Evolutionary conservation across 2,113 vertebrate species (phyloP).

Genomic region (Calonectris borealis): DNA sequence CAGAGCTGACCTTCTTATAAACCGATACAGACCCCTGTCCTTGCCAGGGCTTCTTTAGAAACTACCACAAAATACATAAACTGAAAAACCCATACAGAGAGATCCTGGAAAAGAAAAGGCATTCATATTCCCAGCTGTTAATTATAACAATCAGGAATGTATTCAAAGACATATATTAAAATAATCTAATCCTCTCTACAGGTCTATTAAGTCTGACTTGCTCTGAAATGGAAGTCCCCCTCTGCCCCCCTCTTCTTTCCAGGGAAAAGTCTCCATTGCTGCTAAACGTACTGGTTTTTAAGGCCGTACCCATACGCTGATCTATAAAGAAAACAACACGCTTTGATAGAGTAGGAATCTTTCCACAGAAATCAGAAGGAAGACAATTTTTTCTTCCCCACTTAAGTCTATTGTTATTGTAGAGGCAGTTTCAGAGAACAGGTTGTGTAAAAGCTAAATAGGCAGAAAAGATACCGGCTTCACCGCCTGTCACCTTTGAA

Average conservation of each 20-base stretch:
- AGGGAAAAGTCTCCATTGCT: background rate
- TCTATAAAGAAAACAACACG: background rate
- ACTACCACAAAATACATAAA: background rate
- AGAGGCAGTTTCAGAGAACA: background rate
- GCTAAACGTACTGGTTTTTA: background rate
- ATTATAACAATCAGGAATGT: background rate
- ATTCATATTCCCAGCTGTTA: background rate
- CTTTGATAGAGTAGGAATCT: slow-evolving; percentile 7
- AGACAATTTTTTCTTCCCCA: background rate
- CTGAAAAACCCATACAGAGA: background rate
- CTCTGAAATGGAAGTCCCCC: background rate
- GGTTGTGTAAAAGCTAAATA: background rate
- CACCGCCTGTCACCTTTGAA: background rate
- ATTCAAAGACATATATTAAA: background rate
- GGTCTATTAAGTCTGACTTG: background rate
- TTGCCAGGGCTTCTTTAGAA: background rate
- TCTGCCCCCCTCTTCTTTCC: background rate
- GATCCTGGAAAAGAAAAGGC: background rate
- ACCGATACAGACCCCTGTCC: background rate
- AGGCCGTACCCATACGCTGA: background rate
- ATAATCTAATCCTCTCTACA: background rate
- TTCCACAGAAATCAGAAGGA: background rate
- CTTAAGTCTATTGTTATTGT: background rate
- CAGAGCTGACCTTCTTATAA: background rate
- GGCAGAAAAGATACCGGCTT: background rate